These are phyloP conservation scores for Ptychobarbus kaznakovi DNA, from an alignment of 2,797 vertebrate genomes.

Conservation along the genomic window DNA sequence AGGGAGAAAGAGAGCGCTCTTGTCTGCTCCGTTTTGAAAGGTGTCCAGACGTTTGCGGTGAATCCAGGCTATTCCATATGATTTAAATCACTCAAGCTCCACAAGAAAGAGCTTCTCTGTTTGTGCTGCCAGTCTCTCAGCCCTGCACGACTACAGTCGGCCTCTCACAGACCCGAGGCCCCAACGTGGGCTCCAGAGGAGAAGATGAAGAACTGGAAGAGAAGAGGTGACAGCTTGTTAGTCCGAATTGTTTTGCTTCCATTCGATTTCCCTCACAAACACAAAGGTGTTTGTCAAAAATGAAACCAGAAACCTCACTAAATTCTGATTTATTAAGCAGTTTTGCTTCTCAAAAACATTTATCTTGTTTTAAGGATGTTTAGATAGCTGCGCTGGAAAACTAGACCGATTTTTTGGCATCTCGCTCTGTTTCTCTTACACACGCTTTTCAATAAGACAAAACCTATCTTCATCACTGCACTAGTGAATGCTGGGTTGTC, in stretches of 20 bases:
- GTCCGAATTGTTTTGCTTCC: not conserved
- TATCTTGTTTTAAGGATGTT: not conserved
- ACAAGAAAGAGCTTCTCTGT: conserved; percentile 86
- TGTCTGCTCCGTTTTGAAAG: conserved; percentile 62
- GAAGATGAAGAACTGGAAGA: conserved; percentile 53
- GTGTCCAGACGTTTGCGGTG: conserved; percentile 70
- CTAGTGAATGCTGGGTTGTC: conserved; percentile 61
- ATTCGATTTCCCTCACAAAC: not conserved
- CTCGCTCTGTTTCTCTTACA: not conserved
- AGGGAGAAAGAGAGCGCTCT: conserved; percentile 42
- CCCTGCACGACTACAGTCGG: conserved; percentile 61
- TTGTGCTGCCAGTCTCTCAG: conserved; percentile 81
- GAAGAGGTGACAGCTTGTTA: conserved; percentile 1
- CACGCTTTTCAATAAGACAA: not conserved
- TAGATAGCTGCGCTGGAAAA: not conserved
- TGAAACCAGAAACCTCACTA: conserved; percentile 68
- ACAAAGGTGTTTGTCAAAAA: conserved; percentile 56
- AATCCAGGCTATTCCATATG: conserved; percentile 79
- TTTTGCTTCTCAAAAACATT: too few relatives aligned
- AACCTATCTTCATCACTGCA: conserved; percentile 39
- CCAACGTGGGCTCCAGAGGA: conserved; percentile 75
- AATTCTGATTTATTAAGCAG: not conserved
- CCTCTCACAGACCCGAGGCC: conserved; percentile 74
- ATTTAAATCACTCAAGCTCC: conserved; percentile 83
- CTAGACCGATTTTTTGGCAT: not conserved